Evolutionary conservation across 1,140 invertebrate genomes (phyloP), one percentile per base, ranked within the genome.

Genomic region (Ptiloglossa arizonensis): DNA sequence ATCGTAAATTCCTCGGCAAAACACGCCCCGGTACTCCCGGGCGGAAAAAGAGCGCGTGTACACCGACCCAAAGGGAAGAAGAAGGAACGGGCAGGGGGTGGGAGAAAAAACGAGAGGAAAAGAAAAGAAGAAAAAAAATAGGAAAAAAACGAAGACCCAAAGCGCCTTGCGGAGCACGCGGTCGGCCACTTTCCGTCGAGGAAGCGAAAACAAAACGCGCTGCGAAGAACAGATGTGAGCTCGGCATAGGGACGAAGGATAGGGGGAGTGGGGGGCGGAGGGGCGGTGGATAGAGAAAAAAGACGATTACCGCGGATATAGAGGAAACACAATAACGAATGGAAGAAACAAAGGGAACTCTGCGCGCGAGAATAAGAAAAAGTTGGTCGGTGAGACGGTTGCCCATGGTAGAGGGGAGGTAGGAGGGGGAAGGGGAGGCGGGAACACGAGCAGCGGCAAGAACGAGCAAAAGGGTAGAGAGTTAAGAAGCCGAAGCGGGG

Each of bases 171-270:
- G 22, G 6, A 15, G 60, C 60, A 63, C 60, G 38, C 22, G 38
- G 60, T 63, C 38, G 24, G 62, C 62, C 44, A 64, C 24, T 64
- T 48, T 64, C 44, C 62, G 24, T 17, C 62, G 17, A 15, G 60
- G 15, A 46, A 46, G 60, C 13, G 60, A n/a, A 48, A 64, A 64
- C 29, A 32, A 41, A 41, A 32, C 32, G 22, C 32, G 35, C n/a
- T 2, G n/a, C 35, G 35, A 2, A 1, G n/a, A 60, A 41, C 35
- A 41, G 59, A 60, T 60, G 32, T 11, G 35, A 60, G 35, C 17
- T n/a, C n/a, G n/a, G n/a, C n/a, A n/a, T n/a, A n/a, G n/a, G n/a
- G n/a, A n/a, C n/a, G n/a, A n/a, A n/a, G n/a, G n/a, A n/a, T n/a
- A n/a, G n/a, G n/a, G n/a, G n/a, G n/a, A n/a, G n/a, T n/a, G n/a